A percentile compares a stretch with the other conserved stretches of the same genome.
These are phyloP conservation scores for Ophion costatus DNA, from an alignment of 2,888 invertebrate species.

Conservation along the genomic window DNA sequence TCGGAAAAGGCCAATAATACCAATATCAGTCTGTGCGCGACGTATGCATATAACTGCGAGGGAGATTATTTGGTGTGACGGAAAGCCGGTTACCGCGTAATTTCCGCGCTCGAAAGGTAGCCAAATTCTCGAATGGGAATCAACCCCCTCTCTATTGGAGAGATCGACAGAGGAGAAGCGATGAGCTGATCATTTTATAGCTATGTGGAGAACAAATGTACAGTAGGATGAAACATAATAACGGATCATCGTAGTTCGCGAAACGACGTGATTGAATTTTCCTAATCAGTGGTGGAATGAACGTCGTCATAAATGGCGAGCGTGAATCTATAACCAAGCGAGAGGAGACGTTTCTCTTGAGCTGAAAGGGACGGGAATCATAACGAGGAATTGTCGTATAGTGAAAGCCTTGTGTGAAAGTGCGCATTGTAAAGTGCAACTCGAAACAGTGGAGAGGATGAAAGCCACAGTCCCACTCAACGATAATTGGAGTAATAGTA, in stretches of 20 bases:
- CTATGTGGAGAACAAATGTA: conserved; percentile 11
- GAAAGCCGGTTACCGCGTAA: conserved; percentile 21
- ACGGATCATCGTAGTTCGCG: conserved; percentile 52
- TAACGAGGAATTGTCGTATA: conserved; percentile 36
- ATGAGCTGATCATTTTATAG: conserved; percentile 1
- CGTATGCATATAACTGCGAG: not conserved
- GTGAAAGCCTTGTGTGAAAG: conserved; percentile 3
- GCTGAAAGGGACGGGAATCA: not conserved
- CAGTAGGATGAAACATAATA: conserved; percentile 41
- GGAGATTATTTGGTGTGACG: conserved; percentile 51
- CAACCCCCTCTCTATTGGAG: conserved; percentile 1
- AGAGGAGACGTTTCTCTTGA: not conserved
- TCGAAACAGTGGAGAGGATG: conserved; percentile 5
- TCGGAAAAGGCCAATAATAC: conserved; percentile 39
- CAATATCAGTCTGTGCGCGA: not conserved
- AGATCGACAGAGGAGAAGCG: not conserved
- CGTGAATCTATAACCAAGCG: not conserved
- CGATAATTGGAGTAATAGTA: conserved; percentile 45
- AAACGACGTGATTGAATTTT: conserved; percentile 72
- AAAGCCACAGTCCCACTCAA: conserved; percentile 2
- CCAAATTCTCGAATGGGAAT: conserved; percentile 31
- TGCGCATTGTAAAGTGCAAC: conserved; percentile 1
- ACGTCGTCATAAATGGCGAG: conserved; percentile 72
- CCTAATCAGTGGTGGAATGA: conserved; percentile 75
- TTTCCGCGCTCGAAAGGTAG: conserved; percentile 41